A percentile compares a stretch with the other conserved stretches of the same genome.
phyloP scores from a whole-genome alignment of 2,888 invertebrate genomes.

The Phortica magna region DNA sequence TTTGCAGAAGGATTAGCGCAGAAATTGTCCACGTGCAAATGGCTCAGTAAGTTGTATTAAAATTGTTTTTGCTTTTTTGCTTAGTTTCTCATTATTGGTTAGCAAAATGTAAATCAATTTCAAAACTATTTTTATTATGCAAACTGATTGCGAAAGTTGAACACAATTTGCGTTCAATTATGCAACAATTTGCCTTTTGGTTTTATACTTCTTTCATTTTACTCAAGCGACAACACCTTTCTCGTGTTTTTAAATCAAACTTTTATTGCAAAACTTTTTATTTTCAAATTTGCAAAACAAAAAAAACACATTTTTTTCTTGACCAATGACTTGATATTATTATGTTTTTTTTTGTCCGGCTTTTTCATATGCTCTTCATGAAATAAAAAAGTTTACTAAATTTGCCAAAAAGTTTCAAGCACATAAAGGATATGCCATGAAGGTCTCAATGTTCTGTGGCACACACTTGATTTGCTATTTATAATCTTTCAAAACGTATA shows the following conservation, averaged over 20 bases:
- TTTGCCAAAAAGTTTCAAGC: no score
- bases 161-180: conserved; percentile 13
- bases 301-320: no score
- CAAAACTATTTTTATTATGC: background rate
- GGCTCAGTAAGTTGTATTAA: background rate
- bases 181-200: background rate
- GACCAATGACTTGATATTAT: no score
- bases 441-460: no score
- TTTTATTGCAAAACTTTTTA: background rate
- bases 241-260: background rate
- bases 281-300: background rate
- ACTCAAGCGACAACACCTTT: background rate
- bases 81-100: no score
- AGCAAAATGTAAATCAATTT: background rate
- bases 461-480: no score
- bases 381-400: no score
- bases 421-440: no score
- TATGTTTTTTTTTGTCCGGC: no score
- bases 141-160: background rate
- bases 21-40: background rate
- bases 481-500: no score
- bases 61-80: no score
- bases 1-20: background rate
- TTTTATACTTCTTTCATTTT: background rate
- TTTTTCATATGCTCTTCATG: no score